Evolutionary conservation across 2,888 invertebrate species (phyloP).

Genomic region (Lissocephala sabroskyi): DNA sequence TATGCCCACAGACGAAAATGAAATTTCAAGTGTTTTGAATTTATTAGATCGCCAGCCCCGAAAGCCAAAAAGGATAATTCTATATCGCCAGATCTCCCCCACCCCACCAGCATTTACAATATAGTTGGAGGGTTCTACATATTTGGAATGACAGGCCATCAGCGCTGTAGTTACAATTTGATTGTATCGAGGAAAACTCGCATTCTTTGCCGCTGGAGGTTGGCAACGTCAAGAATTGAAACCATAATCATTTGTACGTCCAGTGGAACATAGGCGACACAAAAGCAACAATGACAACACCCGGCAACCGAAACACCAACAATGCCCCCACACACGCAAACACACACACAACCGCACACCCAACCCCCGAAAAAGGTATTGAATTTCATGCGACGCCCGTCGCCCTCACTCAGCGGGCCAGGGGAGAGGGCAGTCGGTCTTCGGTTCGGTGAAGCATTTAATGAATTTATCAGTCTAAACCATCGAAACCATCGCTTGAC

Average conservation of each 20-base stretch:
- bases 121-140: neutral
- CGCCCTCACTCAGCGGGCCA: too few relatives aligned
- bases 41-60: slow-evolving; percentile 20
- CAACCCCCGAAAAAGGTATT: slow-evolving; percentile 29
- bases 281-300: slow-evolving; percentile 12
- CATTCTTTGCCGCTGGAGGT: neutral
- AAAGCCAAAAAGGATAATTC: too few relatives aligned
- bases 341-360: neutral
- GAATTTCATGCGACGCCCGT: slow-evolving; percentile 36
- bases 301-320: too few relatives aligned
- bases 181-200: neutral
- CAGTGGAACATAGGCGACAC: slow-evolving; percentile 33
- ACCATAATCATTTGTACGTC: slow-evolving; percentile 37
- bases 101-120: too few relatives aligned
- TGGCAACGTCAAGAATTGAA: slow-evolving; percentile 17
- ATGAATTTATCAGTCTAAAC: slow-evolving; percentile 59
- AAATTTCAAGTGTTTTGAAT: slow-evolving; percentile 54
- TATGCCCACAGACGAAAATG: slow-evolving; percentile 33
- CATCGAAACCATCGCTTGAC: slow-evolving; percentile 28
- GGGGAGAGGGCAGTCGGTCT: too few relatives aligned
- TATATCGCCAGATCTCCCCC: too few relatives aligned
- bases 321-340: neutral
- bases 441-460: slow-evolving; percentile 34
- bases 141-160: neutral
- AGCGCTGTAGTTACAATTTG: neutral